Evolutionary conservation across 1,140 invertebrate genomes (phyloP).

Genomic region (Cryptotermes secundus): DNA sequence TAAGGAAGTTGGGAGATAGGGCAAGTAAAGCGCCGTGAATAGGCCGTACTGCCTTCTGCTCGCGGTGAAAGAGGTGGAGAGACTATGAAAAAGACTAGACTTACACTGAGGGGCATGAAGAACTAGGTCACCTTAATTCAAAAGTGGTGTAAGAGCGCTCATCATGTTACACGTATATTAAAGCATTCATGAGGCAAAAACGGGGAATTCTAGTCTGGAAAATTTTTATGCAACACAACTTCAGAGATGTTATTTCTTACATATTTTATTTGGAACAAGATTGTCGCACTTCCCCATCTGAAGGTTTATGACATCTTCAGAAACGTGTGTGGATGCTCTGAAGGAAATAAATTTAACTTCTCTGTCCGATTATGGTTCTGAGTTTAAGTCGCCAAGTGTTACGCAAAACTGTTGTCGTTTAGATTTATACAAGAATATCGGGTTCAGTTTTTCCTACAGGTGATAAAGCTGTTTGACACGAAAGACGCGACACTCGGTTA

Average conservation of each 20-base stretch:
- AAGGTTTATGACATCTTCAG: no score
- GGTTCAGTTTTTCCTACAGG: no score
- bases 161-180: background rate
- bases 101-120: background rate
- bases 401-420: no score
- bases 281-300: background rate
- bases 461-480: no score
- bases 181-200: background rate
- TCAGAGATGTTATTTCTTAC: background rate
- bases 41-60: background rate
- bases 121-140: background rate
- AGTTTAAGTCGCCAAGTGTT: no score
- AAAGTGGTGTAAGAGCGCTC: background rate
- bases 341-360: background rate
- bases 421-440: no score
- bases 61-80: no score
- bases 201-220: background rate
- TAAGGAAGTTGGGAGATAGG: background rate
- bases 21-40: background rate
- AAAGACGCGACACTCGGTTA: no score
- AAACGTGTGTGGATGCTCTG: background rate
- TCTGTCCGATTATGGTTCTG: background rate
- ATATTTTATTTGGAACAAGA: background rate
- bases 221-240: background rate
- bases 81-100: no score